Evolutionary conservation across 2,888 invertebrate genomes (phyloP).

Genomic region (Cotesia congregata): DNA sequence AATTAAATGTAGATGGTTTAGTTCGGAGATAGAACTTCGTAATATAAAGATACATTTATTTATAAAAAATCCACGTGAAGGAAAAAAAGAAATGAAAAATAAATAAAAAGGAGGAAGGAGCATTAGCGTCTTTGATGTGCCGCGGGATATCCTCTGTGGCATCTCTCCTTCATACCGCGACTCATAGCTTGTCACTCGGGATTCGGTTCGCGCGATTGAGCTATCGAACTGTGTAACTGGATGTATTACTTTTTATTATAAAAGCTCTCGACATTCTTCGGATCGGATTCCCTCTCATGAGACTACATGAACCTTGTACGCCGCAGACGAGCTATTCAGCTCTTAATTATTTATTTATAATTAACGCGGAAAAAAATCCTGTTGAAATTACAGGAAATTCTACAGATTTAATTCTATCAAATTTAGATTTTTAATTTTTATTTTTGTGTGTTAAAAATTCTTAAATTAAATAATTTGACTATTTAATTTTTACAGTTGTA

Average conservation of each 20-base stretch:
- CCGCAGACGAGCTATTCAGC: constrained; percentile 30
- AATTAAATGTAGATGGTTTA: not conserved
- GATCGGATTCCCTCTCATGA: constrained; percentile 3
- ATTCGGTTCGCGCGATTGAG: constrained; percentile 56
- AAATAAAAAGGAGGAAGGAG: constrained; percentile 42
- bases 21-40: not conserved
- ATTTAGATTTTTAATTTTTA: too few relatives aligned
- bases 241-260: constrained; percentile 53
- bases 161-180: constrained; percentile 49
- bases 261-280: constrained; percentile 22
- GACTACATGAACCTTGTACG: constrained; percentile 12
- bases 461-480: too few relatives aligned
- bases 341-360: not conserved
- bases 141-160: constrained; percentile 52
- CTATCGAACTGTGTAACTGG: constrained; percentile 63
- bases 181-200: constrained; percentile 67
- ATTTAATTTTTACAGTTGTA: too few relatives aligned
- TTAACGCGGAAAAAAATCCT: not conserved
- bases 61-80: constrained; percentile 8
- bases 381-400: too few relatives aligned
- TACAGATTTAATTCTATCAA: too few relatives aligned
- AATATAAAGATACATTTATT: constrained; percentile 32
- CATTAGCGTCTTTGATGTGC: constrained; percentile 66
- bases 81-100: constrained; percentile 32
- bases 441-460: too few relatives aligned